Evolutionary conservation across 2,797 vertebrate genomes (phyloP).

Genomic region (Trachops cirrhosus): DNA sequence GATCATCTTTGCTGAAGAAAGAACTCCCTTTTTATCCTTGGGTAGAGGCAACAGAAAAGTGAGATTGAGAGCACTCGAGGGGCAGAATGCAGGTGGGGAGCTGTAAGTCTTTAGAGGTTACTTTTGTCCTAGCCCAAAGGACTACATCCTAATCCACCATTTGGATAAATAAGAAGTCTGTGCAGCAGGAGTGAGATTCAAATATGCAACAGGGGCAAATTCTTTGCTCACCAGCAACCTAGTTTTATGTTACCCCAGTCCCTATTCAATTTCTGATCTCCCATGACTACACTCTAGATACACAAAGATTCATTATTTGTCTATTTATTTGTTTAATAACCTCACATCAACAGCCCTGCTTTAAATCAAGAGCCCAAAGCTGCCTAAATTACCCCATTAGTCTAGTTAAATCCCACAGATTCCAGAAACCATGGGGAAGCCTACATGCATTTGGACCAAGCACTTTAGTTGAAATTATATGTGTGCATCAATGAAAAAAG

Average conservation of each 20-base stretch:
- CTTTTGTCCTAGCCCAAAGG: neutral
- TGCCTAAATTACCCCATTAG: conserved; percentile 38
- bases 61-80: neutral
- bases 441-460: neutral
- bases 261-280: neutral
- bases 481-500: neutral
- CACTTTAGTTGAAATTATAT: conserved; percentile 43
- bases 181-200: neutral
- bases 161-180: neutral
- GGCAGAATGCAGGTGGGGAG: neutral
- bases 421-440: neutral
- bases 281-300: neutral
- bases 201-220: neutral
- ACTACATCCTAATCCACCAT: neutral
- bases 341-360: neutral
- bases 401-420: conserved; percentile 23
- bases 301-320: neutral
- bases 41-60: neutral
- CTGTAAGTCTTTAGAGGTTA: neutral
- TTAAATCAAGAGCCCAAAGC: conserved; percentile 8
- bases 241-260: neutral
- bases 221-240: neutral
- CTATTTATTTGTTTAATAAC: conserved; percentile 37
- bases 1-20: neutral
- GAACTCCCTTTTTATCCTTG: neutral